Base-by-base conservation (phyloP, 2,797 vertebrate genomes). In the Aratinga solstitialis region DNA sequence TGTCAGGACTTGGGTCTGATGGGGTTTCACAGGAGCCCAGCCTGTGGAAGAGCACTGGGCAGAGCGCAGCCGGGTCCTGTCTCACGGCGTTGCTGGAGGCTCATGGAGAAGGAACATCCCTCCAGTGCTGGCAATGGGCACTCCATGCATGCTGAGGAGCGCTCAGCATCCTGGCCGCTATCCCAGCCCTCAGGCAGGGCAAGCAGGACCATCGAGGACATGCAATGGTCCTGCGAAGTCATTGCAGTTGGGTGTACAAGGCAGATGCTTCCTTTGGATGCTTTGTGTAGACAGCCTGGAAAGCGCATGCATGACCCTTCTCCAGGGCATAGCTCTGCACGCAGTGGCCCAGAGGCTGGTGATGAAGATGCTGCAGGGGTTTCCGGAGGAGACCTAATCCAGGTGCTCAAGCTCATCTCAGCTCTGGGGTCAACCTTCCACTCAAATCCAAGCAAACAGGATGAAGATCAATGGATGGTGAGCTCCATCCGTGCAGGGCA, bases 1-100 rank as follows among this genome's bases (percentile, higher is more conserved):
- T 34, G 1, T 22, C 40, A 56, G 80, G 53, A 66, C 40, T 26
- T 0, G 0, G 3, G 0, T 65, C 32, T 13, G 21, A 18, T 3
- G 11, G 4, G 14, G 59, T 67, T 71, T 42, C 11, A 11, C 34
- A 88, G 47, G 13, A 66, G 66, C 26, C 20, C 47, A 47, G 10
- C 29, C 47, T 7, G 0, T 4, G 21, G 61, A 61, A 77, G 22
- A 32, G 32, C 13, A 10, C 18, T 53, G 75, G 38, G 40, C 14
- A 67, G 40, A 75, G 45, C 0, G 0, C 30, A 79, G 61, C 42
- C 65, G 61, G 54, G 36, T n/a, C 24, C 30, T 34, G 24, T 36
- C 87, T 66, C 30, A 66, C 23, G 18, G 9, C n/a, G 10, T 30
- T 34, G 18, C 77, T 54, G 51, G 48, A 69, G 34, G 54, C 12